These are phyloP conservation scores for Pristionchus mayeri DNA, from an alignment of 2,888 invertebrate genomes.

Conservation along the genomic window DNA sequence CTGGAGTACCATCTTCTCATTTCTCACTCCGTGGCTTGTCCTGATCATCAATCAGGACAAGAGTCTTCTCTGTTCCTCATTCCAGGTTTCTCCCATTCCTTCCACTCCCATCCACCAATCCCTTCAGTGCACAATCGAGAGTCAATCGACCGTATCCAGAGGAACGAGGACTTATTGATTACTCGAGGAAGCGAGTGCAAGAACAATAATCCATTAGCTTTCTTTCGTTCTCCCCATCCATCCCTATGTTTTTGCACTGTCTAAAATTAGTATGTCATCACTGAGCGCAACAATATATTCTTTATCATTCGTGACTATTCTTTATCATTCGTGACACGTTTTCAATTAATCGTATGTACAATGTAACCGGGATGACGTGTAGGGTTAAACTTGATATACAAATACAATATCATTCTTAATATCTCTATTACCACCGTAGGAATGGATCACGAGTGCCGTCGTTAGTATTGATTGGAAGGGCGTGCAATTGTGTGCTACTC, in stretches of 20 bases:
- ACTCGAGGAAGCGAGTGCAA: neutral
- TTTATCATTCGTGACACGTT: too few relatives aligned
- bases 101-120: neutral
- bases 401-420: neutral
- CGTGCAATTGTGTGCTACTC: neutral
- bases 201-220: too few relatives aligned
- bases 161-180: conserved; percentile 33
- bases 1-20: conserved; percentile 40
- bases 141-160: neutral
- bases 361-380: conserved; percentile 26
- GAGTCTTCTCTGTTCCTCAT: neutral
- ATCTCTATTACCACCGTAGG: neutral
- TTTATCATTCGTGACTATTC: neutral
- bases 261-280: too few relatives aligned
- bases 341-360: conserved; percentile 23
- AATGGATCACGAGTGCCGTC: neutral
- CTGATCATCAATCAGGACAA: conserved; percentile 5
- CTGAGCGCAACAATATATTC: too few relatives aligned
- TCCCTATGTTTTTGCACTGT: too few relatives aligned
- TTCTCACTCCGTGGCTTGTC: conserved; percentile 20
- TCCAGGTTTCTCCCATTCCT: neutral
- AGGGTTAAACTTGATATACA: neutral
- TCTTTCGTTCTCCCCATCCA: too few relatives aligned
- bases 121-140: conserved; percentile 18
- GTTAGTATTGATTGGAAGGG: neutral